Conservation (phyloP, 1,140 invertebrate species). For the Platyura marginata region DNA sequence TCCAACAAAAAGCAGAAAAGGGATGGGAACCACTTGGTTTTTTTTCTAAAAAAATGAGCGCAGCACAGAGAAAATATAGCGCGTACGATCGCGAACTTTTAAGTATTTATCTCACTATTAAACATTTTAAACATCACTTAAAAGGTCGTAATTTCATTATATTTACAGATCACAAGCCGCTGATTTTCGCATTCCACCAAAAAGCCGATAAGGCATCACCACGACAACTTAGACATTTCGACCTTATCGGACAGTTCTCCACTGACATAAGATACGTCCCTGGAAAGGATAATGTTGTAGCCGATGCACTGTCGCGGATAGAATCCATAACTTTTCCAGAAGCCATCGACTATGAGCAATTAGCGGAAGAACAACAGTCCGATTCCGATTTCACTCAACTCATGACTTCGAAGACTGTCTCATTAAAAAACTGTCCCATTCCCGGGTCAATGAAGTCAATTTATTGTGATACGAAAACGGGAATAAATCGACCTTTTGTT, state of each 20-base stretch:
- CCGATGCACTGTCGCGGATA: constrained; percentile 11
- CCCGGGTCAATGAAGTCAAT: not conserved
- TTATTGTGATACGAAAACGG: constrained; percentile 5
- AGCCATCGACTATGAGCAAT: constrained; percentile 6
- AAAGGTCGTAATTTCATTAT: constrained; percentile 14
- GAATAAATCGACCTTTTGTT: constrained; percentile 9
- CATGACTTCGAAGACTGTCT: constrained; percentile 11
- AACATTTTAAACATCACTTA: constrained; percentile 16
- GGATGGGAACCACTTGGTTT: constrained; percentile 21
- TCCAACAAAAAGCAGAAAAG: constrained; percentile 15
- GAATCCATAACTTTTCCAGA: constrained; percentile 3
- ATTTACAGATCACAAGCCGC: too few relatives aligned
- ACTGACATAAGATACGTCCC: constrained; percentile 11
- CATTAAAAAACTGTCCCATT: constrained; percentile 3
- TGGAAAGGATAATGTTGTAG: constrained; percentile 13
- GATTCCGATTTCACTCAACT: constrained; percentile 7
- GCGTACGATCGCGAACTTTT: constrained; percentile 24
- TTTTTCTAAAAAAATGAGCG: constrained; percentile 18
- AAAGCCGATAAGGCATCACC: constrained; percentile 14
- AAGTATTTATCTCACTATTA: constrained; percentile 14
- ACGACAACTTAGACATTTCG: constrained; percentile 12
- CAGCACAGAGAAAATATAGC: constrained; percentile 12
- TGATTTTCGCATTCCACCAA: too few relatives aligned
- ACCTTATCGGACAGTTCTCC: constrained; percentile 12
- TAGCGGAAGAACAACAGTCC: constrained; percentile 8